Evolutionary conservation across 1,140 invertebrate genomes (phyloP).

Genomic region (Mylabris phalerata): DNA sequence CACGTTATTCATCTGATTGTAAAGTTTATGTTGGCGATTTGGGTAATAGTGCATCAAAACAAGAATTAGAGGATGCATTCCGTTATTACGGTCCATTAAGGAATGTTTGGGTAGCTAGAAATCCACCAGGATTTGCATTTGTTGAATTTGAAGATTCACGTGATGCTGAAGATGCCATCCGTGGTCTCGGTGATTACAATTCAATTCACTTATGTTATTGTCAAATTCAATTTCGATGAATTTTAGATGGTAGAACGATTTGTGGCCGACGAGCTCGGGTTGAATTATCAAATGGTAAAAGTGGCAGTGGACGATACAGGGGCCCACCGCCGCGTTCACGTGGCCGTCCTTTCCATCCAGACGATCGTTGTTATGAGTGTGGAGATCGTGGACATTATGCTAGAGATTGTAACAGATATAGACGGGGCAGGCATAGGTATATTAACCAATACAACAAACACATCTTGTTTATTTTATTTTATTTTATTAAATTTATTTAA

Average conservation of each 20-base stretch:
- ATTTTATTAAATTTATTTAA: constrained; percentile 8
- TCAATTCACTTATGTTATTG: constrained; percentile 7
- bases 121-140: constrained; percentile 91
- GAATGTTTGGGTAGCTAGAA: constrained; percentile 92
- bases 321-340: constrained; percentile 48
- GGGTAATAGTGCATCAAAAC: constrained; percentile 78
- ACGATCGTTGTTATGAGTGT: constrained; percentile 88
- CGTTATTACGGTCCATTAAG: constrained; percentile 88
- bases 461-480: constrained; percentile 17
- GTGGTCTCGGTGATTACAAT: constrained; percentile 52
- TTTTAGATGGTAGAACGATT: constrained; percentile 65
- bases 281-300: constrained; percentile 83
- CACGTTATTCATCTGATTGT: constrained; percentile 75
- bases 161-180: constrained; percentile 89
- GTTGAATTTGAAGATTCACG: constrained; percentile 87
- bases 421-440: constrained; percentile 48
- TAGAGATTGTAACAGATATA: constrained; percentile 71
- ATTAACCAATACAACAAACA: constrained; percentile 24
- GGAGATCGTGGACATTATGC: constrained; percentile 88
- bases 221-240: neutral
- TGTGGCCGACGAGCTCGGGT: constrained; percentile 86
- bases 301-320: constrained; percentile 53
- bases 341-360: constrained; percentile 64
- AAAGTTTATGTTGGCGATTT: constrained; percentile 97
- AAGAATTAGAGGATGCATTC: constrained; percentile 89